These are phyloP conservation scores for Folsomia manolachei DNA, from an alignment of 2,888 invertebrate genomes.

Conservation along the genomic window DNA sequence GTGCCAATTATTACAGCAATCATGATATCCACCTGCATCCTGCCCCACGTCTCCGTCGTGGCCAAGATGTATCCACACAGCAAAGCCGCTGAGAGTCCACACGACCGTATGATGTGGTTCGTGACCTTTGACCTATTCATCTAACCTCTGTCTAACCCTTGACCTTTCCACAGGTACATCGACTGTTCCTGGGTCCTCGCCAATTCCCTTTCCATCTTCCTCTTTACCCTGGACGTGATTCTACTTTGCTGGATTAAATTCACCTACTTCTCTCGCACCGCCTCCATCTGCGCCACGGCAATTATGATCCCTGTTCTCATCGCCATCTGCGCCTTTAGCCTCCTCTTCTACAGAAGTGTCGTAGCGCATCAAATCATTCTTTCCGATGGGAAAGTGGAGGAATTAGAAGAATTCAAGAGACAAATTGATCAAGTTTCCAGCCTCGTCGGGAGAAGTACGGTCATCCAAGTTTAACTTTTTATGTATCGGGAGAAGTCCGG, in stretches of 20 bases:
- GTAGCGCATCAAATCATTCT: constrained; percentile 44
- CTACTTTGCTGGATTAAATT: constrained; percentile 49
- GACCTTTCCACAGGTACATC: constrained; percentile 30
- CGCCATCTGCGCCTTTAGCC: constrained; percentile 41
- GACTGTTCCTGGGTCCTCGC: constrained; percentile 48
- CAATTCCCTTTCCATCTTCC: constrained; percentile 44
- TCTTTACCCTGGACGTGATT: constrained; percentile 48
- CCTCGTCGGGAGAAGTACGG: background rate
- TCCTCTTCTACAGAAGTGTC: constrained; percentile 45
- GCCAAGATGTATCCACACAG: constrained; percentile 36
- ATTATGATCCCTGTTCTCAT: constrained; percentile 45
- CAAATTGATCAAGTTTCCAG: background rate
- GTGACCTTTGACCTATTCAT: too few species aligned
- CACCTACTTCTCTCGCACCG: constrained; percentile 44
- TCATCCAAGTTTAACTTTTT: background rate
- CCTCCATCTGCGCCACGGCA: constrained; percentile 31
- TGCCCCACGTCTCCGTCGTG: constrained; percentile 45
- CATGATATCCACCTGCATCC: constrained; percentile 49
- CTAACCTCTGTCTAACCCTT: background rate
- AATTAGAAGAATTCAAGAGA: constrained; percentile 42
- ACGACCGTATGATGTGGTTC: constrained; percentile 43
- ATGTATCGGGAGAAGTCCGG: too few species aligned
- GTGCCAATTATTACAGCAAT: too few species aligned
- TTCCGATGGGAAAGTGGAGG: constrained; percentile 40
- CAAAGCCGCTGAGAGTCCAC: constrained; percentile 42